These are phyloP conservation scores for Phyllostomus hastatus DNA, from an alignment of 2,113 vertebrate genomes.

Conservation along the genomic window DNA sequence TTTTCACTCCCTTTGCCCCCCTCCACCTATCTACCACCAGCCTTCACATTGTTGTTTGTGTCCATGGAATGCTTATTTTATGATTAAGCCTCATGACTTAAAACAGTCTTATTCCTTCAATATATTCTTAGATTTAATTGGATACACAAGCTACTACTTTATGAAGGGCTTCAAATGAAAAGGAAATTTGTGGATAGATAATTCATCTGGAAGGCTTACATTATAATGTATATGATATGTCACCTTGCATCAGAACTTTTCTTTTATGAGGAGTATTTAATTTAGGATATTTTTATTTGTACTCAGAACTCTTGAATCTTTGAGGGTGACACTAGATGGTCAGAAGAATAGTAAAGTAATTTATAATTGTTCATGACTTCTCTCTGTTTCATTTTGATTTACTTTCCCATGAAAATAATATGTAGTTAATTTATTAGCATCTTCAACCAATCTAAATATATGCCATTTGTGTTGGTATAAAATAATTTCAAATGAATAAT, in stretches of 20 bases:
- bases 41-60: too few relatives aligned
- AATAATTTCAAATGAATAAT: conserved; percentile 35
- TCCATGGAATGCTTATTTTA: neutral
- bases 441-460: neutral
- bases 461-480: neutral
- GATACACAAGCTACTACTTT: neutral
- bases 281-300: conserved; percentile 12
- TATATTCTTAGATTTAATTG: conserved; percentile 27
- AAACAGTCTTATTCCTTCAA: conserved; percentile 6
- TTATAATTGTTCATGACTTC: neutral
- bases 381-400: neutral
- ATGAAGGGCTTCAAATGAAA: conserved; percentile 26
- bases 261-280: neutral
- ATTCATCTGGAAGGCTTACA: neutral
- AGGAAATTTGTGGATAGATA: neutral
- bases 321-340: neutral
- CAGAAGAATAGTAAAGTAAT: neutral
- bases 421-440: neutral
- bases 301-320: conserved; percentile 33
- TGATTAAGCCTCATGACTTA: neutral
- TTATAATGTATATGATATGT: neutral
- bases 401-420: neutral
- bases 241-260: neutral
- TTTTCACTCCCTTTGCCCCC: too few relatives aligned
- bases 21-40: too few relatives aligned